Percentiles rank a stretch among this genome's conserved stretches.
Conservation (phyloP, 2,797 vertebrate genomes). For the Aotus griseimembra region DNA sequence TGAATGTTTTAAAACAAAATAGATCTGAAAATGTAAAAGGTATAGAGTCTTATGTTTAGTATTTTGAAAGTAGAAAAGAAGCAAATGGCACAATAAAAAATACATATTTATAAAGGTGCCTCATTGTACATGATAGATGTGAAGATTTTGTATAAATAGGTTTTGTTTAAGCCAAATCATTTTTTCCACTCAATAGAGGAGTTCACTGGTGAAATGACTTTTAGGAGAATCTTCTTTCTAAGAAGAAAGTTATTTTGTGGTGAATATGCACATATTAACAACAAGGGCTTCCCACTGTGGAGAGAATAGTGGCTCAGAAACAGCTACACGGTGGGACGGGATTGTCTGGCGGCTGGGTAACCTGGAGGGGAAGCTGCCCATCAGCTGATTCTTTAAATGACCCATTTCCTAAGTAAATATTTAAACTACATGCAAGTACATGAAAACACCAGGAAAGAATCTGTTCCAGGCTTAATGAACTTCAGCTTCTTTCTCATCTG, state of each 20-base stretch:
- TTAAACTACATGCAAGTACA: background rate
- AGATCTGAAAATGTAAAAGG: constrained; percentile 53
- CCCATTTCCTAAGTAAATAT: background rate
- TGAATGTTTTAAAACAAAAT: constrained; percentile 74
- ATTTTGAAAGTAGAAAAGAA: constrained; percentile 51
- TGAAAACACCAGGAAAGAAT: background rate
- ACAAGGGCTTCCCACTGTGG: background rate
- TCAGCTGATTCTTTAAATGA: background rate
- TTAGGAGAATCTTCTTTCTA: background rate
- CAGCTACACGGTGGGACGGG: background rate
- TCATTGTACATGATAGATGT: background rate
- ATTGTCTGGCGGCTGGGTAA: background rate
- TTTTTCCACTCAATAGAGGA: constrained; percentile 29
- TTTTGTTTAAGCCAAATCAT: background rate
- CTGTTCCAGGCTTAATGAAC: background rate
- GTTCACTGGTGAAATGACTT: constrained; percentile 22
- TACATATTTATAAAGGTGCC: background rate
- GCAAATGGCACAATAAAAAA: constrained; percentile 42
- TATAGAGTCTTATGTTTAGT: constrained; percentile 50
- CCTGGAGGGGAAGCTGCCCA: background rate
- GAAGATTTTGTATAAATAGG: constrained; percentile 33
- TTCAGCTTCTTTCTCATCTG: background rate
- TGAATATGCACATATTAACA: background rate
- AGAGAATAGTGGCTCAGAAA: background rate
- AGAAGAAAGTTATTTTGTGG: background rate